Evolutionary conservation across 2,797 vertebrate genomes (phyloP).

Genomic region (Neosilurus mollespiculum): DNA sequence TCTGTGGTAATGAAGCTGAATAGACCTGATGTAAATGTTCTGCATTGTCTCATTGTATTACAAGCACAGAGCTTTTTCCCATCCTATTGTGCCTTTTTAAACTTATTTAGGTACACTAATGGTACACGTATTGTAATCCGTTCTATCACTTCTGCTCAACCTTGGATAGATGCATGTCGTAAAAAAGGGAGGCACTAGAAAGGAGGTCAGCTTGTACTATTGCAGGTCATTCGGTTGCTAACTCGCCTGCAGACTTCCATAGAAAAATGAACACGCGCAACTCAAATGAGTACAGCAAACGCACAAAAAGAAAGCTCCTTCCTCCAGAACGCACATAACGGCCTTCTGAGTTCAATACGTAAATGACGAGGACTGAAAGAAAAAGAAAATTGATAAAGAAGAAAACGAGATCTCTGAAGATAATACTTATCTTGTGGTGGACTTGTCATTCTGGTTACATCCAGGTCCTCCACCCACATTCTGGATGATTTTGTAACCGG

Average conservation of each 20-base stretch:
- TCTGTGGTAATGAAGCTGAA: conserved; percentile 17
- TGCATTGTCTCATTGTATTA: conserved; percentile 11
- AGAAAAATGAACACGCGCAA: not conserved
- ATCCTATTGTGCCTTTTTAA: conserved; percentile 14
- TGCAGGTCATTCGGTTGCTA: not conserved
- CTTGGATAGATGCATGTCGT: not conserved
- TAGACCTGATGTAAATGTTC: not conserved
- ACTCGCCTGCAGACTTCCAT: not conserved
- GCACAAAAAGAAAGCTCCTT: not conserved
- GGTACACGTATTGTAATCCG: not conserved
- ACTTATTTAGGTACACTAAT: not conserved
- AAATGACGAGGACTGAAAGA: not conserved
- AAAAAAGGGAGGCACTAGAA: not conserved
- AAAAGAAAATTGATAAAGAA: conserved; percentile 10
- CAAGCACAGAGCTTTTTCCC: not conserved
- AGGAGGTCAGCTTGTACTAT: not conserved
- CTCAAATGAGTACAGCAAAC: not conserved
- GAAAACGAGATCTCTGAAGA: not conserved
- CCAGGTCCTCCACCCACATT: conserved; percentile 19
- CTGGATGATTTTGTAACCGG: conserved; percentile 7
- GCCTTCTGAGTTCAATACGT: not conserved
- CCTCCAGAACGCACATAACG: not conserved
- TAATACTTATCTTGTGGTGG: conserved; percentile 5
- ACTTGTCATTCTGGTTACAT: conserved; percentile 33
- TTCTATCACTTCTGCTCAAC: not conserved